A percentile compares a stretch with the other conserved stretches of the same genome.
Conservation (phyloP, 2,888 invertebrate species). For the Megaustenia siamemsis region DNA sequence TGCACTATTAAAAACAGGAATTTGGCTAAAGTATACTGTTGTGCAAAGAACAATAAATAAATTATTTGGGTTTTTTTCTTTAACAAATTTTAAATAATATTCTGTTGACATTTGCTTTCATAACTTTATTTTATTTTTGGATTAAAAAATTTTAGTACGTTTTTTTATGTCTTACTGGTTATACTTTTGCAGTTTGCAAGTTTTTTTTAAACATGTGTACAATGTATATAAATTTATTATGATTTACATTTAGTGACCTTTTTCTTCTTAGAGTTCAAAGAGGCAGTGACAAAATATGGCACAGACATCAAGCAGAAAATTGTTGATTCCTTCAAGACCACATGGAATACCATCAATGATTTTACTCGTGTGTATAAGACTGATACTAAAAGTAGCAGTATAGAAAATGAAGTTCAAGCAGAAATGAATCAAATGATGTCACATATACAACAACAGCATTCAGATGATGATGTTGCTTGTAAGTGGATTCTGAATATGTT, state of each 20-base stretch:
- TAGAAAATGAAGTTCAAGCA: slow-evolving; percentile 50
- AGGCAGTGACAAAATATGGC: slow-evolving; percentile 95
- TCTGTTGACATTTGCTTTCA: too few relatives aligned
- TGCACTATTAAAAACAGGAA: too few relatives aligned
- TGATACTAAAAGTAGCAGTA: slow-evolving; percentile 44
- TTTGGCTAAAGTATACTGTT: too few relatives aligned
- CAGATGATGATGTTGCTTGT: slow-evolving; percentile 72
- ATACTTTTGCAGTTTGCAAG: too few relatives aligned
- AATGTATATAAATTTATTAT: too few relatives aligned
- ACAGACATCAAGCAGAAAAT: slow-evolving; percentile 93
- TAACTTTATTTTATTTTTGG: too few relatives aligned
- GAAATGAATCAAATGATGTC: slow-evolving; percentile 63
- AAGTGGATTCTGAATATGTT: slow-evolving; percentile 56
- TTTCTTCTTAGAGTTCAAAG: slow-evolving; percentile 87
- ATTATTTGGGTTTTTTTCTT: too few relatives aligned
- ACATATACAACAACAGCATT: slow-evolving; percentile 64
- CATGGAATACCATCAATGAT: slow-evolving; percentile 90
- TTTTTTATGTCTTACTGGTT: too few relatives aligned
- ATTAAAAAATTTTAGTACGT: too few relatives aligned
- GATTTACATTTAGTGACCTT: neutral
- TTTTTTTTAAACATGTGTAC: too few relatives aligned
- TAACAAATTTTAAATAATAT: too few relatives aligned
- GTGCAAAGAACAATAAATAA: too few relatives aligned
- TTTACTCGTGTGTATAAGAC: slow-evolving; percentile 82
- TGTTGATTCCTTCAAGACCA: slow-evolving; percentile 88